phyloP scores from a whole-genome alignment of 2,888 invertebrate species.

The Sinopyrophorus schimmeli region DNA sequence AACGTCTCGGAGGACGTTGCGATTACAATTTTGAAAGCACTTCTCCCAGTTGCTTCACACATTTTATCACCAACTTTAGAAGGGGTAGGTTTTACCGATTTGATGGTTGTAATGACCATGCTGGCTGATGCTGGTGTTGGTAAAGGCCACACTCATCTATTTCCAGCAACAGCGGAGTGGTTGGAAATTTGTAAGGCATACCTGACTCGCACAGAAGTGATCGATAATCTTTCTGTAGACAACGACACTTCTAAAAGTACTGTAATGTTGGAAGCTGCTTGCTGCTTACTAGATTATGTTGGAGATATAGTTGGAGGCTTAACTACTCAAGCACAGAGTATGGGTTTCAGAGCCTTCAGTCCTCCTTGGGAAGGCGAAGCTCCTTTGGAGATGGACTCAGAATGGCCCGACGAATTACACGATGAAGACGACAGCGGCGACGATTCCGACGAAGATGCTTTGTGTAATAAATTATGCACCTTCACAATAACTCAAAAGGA shows the following conservation, averaged over 20 bases:
- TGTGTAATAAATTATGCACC: conserved; percentile 91
- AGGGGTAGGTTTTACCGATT: conserved; percentile 75
- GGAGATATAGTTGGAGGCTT: conserved; percentile 72
- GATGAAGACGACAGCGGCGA: conserved; percentile 94
- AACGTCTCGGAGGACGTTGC: conserved; percentile 65
- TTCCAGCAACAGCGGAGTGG: conserved; percentile 81
- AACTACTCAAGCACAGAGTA: conserved; percentile 35
- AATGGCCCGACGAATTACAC: conserved; percentile 84
- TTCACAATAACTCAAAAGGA: conserved; percentile 97
- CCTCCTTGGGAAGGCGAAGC: conserved; percentile 83
- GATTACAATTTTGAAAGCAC: conserved; percentile 67
- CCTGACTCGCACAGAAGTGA: conserved; percentile 60
- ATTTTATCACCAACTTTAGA: conserved; percentile 67
- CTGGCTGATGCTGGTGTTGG: conserved; percentile 85
- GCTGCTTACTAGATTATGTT: conserved; percentile 82
- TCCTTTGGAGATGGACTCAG: conserved; percentile 75
- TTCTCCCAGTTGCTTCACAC: conserved; percentile 73
- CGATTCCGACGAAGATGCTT: conserved; percentile 91
- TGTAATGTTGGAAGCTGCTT: conserved; percentile 73
- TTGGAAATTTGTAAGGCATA: conserved; percentile 71
- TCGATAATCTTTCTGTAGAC: conserved; percentile 60
- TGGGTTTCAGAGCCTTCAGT: conserved; percentile 58
- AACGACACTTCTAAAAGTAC: conserved; percentile 55
- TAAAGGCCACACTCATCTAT: conserved; percentile 76
- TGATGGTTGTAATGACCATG: conserved; percentile 78